Base-by-base conservation (phyloP, 2,888 invertebrate genomes). In the Oligia latruncula region DNA sequence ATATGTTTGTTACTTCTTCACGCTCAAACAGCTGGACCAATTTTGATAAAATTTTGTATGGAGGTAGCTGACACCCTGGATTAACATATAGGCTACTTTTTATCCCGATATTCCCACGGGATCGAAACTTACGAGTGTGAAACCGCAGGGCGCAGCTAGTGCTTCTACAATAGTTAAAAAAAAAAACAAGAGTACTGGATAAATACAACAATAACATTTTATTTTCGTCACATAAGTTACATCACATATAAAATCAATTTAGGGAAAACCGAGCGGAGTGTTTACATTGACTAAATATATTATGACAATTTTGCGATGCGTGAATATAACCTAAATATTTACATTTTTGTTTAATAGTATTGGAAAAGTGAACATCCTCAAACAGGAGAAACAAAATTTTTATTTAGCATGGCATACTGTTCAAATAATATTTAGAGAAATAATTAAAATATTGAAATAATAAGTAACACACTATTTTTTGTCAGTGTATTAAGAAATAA, bases 191-290 rank as follows among this genome's bases (percentile, higher is more conserved):
- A 23, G 23, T 66, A 43, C 4, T n/a, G n/a, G n/a, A 20, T 29
- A 60, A 29, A 72, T 62, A 46, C 20, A 15, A 35, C 13, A 81
- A 35, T 11, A 80, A 20, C 8, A 74, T 66, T 52, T 80, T 80
- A 80, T 81, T 74, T 81, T 52, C 23, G 49, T 65, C 55, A 58
- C 52, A 46, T n/a, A 52, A 1, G 5, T 67, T 40, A 74, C 17
- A 6, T 65, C 40, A 62, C 35, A 3, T 43, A 58, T 23, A 66
- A 29, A 58, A 40, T 67, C 52, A 60, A 52, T 67, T 52, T 67
- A 52, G 43, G 66, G 13, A 82, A 82, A 82, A 52, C 82, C 75
- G 5, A n/a, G 55, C 11, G 15, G 35, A 46, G 15, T 64, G 62
- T 55, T 71, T 62, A 55, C 55, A 82, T 52, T 67, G 78, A 13